Base-by-base conservation (phyloP, 2,888 invertebrate genomes). In the Phengaris alcon region DNA sequence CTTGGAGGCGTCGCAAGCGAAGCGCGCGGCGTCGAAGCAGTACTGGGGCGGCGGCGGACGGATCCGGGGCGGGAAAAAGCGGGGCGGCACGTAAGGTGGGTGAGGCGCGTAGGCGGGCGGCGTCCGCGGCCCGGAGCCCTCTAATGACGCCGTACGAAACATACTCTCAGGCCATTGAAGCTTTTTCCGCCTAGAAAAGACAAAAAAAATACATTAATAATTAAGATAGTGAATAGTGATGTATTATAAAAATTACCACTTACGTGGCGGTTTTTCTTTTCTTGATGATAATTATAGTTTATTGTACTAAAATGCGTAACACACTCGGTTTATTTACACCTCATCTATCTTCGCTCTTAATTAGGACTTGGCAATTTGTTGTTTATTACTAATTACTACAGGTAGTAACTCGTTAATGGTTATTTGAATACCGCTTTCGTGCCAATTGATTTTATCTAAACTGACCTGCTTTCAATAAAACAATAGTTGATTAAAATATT, bases 131-230 rank as follows among this genome's bases (percentile, higher is more conserved):
- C 90, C 92, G 74, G 93, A 93, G 84, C 93, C 91, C 86, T 93
- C 93, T 82, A 90, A 90, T 88, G 93, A 93, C 90, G 92, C 93
- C 91, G 93, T 91, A 82, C 93, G 85, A 84, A 93, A 93, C 93
- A 93, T 93, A 79, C 80, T 86, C 83, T 91, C 92, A 91, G 88
- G 88, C 89, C 92, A 92, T 93, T 85, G 89, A 87, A 86, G 84
- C 72, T 72, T 54, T 82, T 84, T 83, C 83, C 87, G 85, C 85
- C 91, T 91, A 86, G 1, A 87, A 90, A 82, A 86, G 87, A 74
- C 35, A 51, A 78, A 13, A 69, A 46, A 59, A 22, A 51, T 73
- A 22, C 13, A 59, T 59, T 10, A 52, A 52, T 22, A 35, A 35
- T 35, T 35, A 35, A 35, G 35, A 35, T 35, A 35, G 35, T 35